Evolutionary conservation across 2,797 vertebrate genomes (phyloP), one percentile per base, ranked within the genome.

Genomic region (Bradypus variegatus): DNA sequence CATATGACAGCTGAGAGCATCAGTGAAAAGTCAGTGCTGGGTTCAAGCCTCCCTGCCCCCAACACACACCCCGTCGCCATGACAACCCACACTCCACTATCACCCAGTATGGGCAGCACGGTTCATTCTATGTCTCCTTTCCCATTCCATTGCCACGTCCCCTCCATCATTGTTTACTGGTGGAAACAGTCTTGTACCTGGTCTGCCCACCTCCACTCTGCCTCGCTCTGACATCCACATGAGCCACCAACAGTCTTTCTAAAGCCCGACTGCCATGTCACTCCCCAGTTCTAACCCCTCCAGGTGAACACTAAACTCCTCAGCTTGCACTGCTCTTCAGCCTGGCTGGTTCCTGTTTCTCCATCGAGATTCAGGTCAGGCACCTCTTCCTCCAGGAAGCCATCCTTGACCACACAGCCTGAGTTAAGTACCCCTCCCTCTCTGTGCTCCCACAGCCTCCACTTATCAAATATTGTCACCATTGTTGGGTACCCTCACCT

Each of bases 311-410:
- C 50, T 15, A 48, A 38, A 76, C 13, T 16, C 41, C 73, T 76
- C 19, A 50, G 45, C 45, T 50, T 13, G 50, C 69, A 41, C 25
- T 38, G 53, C 72, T 83, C 48, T 89, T 60, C 33, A 29, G 45
- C 12, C 78, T 75, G 64, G 23, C 58, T 86, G 41, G 41, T 60
- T 70, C 38, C 62, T 48, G 2, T 73, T 80, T 76, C 25, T 75
- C 79, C 45, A 45, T 70, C 78, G 53, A 65, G 41, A 86, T 87
- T 77, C 55, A 60, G 11, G 73, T 41, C 70, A 36, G 69, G 36
- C 27, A 21, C 53, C n/a, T 91, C 89, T 86, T 77, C 91, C 31
- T 85, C 82, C 48, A n/a, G 87, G 88, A 92, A 93, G 55, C 29
- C 85, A 69, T 82, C 92, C 79, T 85, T 50, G 84, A 79, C 38